These are phyloP conservation scores for Belonocnema kinseyi DNA, from an alignment of 1,140 invertebrate species.

Conservation along the genomic window DNA sequence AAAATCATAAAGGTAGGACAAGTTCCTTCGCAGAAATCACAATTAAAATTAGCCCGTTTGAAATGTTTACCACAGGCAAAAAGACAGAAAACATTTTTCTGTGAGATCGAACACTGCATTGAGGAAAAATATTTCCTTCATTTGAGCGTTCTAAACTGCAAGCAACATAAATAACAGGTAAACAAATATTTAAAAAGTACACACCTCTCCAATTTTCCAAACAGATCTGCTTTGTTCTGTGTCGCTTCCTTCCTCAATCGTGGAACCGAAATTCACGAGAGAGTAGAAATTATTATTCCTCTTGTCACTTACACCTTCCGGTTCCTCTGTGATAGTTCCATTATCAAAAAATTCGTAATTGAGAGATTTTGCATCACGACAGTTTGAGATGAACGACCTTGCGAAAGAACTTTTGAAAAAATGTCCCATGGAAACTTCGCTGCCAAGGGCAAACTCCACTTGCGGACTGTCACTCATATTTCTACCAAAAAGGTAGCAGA, in stretches of 20 bases:
- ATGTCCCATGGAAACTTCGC: slow-evolving; percentile 66
- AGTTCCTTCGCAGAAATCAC: no score
- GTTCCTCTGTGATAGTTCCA: slow-evolving; percentile 53
- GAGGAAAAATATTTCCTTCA: no score
- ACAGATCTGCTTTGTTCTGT: slow-evolving; percentile 11
- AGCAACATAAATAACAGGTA: background rate
- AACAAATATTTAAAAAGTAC: background rate
- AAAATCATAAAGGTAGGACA: no score
- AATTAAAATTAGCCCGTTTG: no score
- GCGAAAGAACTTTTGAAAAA: slow-evolving; percentile 76
- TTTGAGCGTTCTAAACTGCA: no score
- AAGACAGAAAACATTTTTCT: no score
- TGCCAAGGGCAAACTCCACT: slow-evolving; percentile 71
- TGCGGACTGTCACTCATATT: slow-evolving; percentile 58
- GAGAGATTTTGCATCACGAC: slow-evolving; percentile 68
- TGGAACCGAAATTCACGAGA: slow-evolving; percentile 58
- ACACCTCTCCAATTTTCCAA: slow-evolving; percentile 33
- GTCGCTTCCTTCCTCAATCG: background rate
- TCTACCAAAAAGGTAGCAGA: background rate
- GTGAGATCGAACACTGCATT: no score
- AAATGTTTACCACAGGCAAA: no score
- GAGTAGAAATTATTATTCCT: slow-evolving; percentile 64
- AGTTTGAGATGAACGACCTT: slow-evolving; percentile 66
- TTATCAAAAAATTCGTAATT: slow-evolving; percentile 66
- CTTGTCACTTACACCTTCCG: slow-evolving; percentile 25